Conservation (phyloP, 2,113 vertebrate species). For the Triplophysa rosa region DNA sequence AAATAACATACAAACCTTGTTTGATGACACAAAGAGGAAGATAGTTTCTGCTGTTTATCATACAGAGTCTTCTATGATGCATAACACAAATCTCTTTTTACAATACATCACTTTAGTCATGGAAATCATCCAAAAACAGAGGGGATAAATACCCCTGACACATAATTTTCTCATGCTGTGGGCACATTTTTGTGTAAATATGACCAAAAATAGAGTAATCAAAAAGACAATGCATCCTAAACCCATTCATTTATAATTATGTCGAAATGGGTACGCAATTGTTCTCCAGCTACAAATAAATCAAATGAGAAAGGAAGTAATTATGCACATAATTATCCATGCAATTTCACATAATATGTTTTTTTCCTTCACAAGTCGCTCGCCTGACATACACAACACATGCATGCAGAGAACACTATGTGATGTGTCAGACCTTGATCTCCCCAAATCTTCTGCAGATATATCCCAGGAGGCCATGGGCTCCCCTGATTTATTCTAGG, state of each 20-base stretch:
- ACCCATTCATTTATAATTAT: not conserved
- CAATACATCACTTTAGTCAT: not conserved
- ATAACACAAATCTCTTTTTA: too few species aligned
- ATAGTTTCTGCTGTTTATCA: not conserved
- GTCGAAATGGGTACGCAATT: not conserved
- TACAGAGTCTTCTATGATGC: not conserved
- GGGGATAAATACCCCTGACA: not conserved
- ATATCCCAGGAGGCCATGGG: not conserved
- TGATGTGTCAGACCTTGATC: not conserved
- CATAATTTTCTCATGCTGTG: not conserved
- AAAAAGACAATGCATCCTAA: not conserved
- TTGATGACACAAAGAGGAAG: not conserved
- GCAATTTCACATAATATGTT: not conserved
- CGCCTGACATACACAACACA: not conserved
- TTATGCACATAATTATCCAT: slow-evolving; percentile 10
- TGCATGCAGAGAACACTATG: not conserved
- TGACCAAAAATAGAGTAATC: not conserved
- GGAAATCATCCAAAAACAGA: not conserved
- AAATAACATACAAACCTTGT: too few species aligned
- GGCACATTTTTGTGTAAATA: not conserved
- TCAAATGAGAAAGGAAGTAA: not conserved
- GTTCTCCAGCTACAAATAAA: slow-evolving; percentile 9
- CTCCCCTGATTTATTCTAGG: slow-evolving; percentile 8
- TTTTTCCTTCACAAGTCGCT: not conserved
- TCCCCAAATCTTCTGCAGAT: not conserved